Base-by-base conservation (phyloP, 1,140 invertebrate species). In the Drosophila lini region DNA sequence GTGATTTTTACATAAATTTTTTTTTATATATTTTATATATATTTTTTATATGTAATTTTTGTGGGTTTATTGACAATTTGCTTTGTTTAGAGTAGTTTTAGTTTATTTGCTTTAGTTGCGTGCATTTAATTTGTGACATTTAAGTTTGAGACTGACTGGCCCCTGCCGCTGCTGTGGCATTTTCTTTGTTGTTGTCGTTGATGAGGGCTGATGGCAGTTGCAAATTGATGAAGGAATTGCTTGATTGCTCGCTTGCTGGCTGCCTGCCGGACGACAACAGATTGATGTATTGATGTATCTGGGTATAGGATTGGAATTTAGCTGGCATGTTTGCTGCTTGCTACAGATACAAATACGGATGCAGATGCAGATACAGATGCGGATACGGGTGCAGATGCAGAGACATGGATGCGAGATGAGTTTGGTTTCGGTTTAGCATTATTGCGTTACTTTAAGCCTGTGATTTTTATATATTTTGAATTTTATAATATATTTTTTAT, bases 151-250 rank as follows among this genome's bases (percentile, higher is more conserved):
- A 68, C 25, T 44, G 45, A 28, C 16, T 69, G 63, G 48, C 52
- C 62, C 48, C 52, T 60, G 63, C 50, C 40, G 62, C 63, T 78
- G 78, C 78, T 71, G 52, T 81, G 45, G 40, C 50, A 65, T 22
- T 47, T 61, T 68, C 44, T 25, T 67, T 62, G 42, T 65, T 65
- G 63, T 55, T 56, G 73, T 47, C 44, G 44, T 25, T 62, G 75
- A 88, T 88, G 79, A 60, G 70, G 52, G 53, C 74, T 67, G 70
- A 80, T 88, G 84, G 80, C 80, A 83, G 68, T 89, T 64, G 80
- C 76, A 89, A 67, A 64, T 89, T 89, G 80, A 78, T 88, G 84
- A 89, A 74, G 53, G 64, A 67, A 74, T 77, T 81, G 79, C 74
- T 76, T 86, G 79, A 82, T 76, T 82, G 83, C 63, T 80, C 69